Percentiles rank a stretch among this genome's conserved stretches.
These are phyloP conservation scores for Hydropsyche tenuis DNA, from an alignment of 1,140 invertebrate genomes.

Conservation along the genomic window DNA sequence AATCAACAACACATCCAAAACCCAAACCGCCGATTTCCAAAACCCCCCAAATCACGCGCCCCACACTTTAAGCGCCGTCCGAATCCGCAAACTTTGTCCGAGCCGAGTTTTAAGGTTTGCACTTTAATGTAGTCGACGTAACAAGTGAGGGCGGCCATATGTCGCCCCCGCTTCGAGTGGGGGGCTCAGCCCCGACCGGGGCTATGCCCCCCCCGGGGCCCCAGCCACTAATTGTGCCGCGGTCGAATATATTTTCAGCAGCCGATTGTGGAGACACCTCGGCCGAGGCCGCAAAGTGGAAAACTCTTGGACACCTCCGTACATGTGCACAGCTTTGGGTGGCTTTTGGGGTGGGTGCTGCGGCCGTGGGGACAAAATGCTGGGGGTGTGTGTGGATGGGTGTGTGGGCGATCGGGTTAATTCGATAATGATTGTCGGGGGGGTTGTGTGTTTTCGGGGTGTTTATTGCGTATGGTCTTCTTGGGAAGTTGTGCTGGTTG, in stretches of 20 bases:
- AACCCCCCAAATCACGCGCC: too few species aligned
- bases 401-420: too few species aligned
- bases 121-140: conserved; percentile 47
- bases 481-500: too few species aligned
- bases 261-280: conserved; percentile 49
- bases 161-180: conserved; percentile 23
- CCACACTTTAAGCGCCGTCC: conserved; percentile 18
- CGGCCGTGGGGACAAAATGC: too few species aligned
- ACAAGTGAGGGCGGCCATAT: conserved; percentile 32
- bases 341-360: too few species aligned
- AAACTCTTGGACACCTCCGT: background rate
- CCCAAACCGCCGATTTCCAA: too few species aligned
- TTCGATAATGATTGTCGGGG: too few species aligned
- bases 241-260: conserved; percentile 48
- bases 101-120: conserved; percentile 45
- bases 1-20: too few species aligned
- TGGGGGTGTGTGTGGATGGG: too few species aligned
- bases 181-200: background rate
- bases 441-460: too few species aligned
- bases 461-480: too few species aligned
- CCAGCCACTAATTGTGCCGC: conserved; percentile 46
- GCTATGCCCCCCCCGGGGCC: background rate
- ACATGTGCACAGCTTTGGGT: too few species aligned
- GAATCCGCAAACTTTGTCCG: conserved; percentile 35
- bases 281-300: conserved; percentile 17